These are phyloP conservation scores for Rhinatrema bivittatum DNA, from an alignment of 2,797 vertebrate genomes.

Conservation along the genomic window DNA sequence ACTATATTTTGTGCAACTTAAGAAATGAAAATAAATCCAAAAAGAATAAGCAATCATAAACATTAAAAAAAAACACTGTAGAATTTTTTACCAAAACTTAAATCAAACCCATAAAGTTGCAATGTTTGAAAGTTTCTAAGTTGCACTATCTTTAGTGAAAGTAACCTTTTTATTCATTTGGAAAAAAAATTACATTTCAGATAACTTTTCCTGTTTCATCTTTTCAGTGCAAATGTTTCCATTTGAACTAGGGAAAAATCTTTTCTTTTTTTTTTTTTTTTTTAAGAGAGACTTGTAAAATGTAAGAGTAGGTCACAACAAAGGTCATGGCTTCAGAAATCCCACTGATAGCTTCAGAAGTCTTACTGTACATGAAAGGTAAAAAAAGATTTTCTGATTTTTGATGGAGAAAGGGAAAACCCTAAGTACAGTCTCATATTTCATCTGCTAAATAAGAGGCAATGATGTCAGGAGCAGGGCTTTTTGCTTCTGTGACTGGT, in stretches of 20 bases:
- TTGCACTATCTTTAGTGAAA: no score
- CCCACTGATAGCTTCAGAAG: neutral
- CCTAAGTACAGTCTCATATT: conserved; percentile 3
- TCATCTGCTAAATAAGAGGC: conserved; percentile 8
- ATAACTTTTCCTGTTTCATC: neutral
- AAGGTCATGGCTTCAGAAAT: neutral
- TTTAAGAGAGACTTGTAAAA: no score
- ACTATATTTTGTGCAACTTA: no score
- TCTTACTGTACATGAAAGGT: neutral
- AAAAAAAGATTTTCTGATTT: neutral
- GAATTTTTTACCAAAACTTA: no score
- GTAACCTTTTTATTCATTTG: no score
- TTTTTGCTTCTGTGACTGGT: neutral
- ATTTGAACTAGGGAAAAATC: neutral
- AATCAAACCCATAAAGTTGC: no score
- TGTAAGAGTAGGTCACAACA: neutral
- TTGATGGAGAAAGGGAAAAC: neutral
- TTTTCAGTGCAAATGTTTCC: neutral
- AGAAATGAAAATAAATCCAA: no score
- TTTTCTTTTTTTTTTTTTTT: no score
- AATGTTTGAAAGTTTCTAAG: no score
- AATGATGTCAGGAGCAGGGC: conserved; percentile 3
- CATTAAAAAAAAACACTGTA: no score
- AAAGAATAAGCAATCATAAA: no score
- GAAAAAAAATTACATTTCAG: neutral